These are phyloP conservation scores for Lates calcarifer DNA, from an alignment of 2,113 vertebrate genomes.

Conservation along the genomic window DNA sequence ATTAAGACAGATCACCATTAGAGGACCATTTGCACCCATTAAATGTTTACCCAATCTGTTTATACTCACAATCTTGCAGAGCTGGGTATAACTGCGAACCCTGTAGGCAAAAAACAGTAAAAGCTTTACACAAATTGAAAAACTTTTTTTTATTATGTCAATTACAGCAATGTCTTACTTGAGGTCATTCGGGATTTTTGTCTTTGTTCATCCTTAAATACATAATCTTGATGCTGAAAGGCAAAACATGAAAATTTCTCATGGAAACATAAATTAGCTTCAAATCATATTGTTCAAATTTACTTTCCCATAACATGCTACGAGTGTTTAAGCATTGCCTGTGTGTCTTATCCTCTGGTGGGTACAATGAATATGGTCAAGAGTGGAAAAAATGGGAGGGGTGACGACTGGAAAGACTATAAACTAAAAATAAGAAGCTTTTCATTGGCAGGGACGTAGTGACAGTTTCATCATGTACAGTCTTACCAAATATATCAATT, in stretches of 20 bases:
- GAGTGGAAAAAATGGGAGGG: slow-evolving; percentile 6
- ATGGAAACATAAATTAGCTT: slow-evolving; percentile 91
- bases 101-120: slow-evolving; percentile 17
- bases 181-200: slow-evolving; percentile 87
- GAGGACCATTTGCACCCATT: background rate
- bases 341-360: slow-evolving; percentile 44
- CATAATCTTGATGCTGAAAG: slow-evolving; percentile 83
- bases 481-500: slow-evolving; percentile 19
- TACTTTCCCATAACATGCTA: slow-evolving; percentile 89
- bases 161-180: slow-evolving; percentile 90
- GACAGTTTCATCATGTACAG: slow-evolving; percentile 23
- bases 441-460: slow-evolving; percentile 23
- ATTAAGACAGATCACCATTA: background rate
- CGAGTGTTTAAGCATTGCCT: slow-evolving; percentile 82
- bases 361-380: slow-evolving; percentile 31
- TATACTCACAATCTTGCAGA: background rate
- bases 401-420: slow-evolving; percentile 15
- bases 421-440: slow-evolving; percentile 35
- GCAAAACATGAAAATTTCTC: slow-evolving; percentile 89
- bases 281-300: slow-evolving; percentile 86
- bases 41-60: background rate
- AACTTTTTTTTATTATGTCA: slow-evolving; percentile 87
- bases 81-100: background rate
- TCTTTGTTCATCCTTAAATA: slow-evolving; percentile 87
- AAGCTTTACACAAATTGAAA: slow-evolving; percentile 82